phyloP scores from a whole-genome alignment of 2,113 vertebrate genomes.

The Athene noctua region DNA sequence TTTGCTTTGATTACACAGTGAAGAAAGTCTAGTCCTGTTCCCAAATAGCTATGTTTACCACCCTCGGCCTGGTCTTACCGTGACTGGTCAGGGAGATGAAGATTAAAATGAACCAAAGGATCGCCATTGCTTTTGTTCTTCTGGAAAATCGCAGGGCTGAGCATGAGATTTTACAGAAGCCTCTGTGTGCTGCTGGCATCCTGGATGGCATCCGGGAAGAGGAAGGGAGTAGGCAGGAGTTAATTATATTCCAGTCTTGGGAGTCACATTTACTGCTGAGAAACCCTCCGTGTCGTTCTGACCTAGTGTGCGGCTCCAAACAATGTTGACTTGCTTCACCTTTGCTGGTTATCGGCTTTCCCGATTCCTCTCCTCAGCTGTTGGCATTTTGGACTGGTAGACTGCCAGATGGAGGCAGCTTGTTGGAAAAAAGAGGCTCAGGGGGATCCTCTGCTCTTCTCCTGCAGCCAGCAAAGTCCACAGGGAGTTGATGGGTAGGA shows the following conservation, averaged over 20 bases:
- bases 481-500: neutral
- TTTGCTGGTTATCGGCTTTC: neutral
- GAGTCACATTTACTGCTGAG: neutral
- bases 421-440: neutral
- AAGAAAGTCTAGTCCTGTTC: neutral
- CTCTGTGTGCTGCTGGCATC: neutral
- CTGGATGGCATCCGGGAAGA: neutral
- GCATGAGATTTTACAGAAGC: neutral
- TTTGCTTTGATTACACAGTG: neutral
- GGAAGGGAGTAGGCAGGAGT: neutral
- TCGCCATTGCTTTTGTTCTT: constrained; percentile 13
- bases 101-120: neutral
- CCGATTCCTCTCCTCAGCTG: neutral
- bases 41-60: neutral
- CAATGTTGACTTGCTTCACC: neutral
- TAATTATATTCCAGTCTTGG: neutral
- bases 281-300: neutral
- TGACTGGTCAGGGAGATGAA: neutral
- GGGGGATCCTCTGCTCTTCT: neutral
- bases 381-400: neutral
- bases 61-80: constrained; percentile 32
- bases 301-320: neutral
- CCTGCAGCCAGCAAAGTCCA: neutral
- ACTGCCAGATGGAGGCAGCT: neutral
- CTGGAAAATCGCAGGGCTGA: neutral